A percentile compares a stretch with the other conserved stretches of the same genome.
These are phyloP conservation scores for Aricia artaxerxes DNA, from an alignment of 2,888 invertebrate species.

Conservation along the genomic window DNA sequence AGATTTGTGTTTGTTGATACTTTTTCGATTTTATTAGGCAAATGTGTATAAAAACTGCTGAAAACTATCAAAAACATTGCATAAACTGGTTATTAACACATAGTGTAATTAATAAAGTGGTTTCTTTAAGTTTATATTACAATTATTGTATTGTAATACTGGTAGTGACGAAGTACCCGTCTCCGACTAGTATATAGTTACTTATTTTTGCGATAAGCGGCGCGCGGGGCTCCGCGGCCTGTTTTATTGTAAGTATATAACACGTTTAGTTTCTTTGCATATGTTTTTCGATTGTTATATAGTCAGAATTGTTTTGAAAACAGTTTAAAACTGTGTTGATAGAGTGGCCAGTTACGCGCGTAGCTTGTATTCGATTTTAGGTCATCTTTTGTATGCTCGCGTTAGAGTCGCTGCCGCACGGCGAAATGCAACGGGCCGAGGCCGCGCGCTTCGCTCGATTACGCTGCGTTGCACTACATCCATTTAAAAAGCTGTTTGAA, in stretches of 20 bases:
- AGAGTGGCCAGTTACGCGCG: slow-evolving; percentile 54
- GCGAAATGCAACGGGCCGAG: slow-evolving; percentile 78
- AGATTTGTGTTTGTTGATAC: slow-evolving; percentile 82
- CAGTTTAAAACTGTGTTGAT: slow-evolving; percentile 62
- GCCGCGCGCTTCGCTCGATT: slow-evolving; percentile 71
- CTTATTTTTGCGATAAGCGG: slow-evolving; percentile 81
- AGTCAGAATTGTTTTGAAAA: slow-evolving; percentile 71
- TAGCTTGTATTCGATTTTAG: slow-evolving; percentile 76
- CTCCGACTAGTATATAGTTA: slow-evolving; percentile 79
- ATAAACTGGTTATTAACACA: slow-evolving; percentile 46
- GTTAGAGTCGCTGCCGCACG: slow-evolving; percentile 68
- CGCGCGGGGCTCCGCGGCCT: slow-evolving; percentile 73
- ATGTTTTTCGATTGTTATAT: slow-evolving; percentile 52
- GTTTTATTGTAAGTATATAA: slow-evolving; percentile 73
- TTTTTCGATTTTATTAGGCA: slow-evolving; percentile 67
- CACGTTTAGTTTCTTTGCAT: slow-evolving; percentile 54
- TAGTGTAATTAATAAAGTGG: slow-evolving; percentile 49
- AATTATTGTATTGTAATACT: slow-evolving; percentile 56
- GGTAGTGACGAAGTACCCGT: slow-evolving; percentile 74
- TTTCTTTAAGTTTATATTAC: slow-evolving; percentile 48
- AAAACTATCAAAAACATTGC: slow-evolving; percentile 56
- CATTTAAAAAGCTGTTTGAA: slow-evolving; percentile 70
- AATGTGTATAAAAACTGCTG: slow-evolving; percentile 59
- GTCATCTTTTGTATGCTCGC: slow-evolving; percentile 78
- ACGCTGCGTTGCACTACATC: slow-evolving; percentile 68